phyloP scores from a whole-genome alignment of 2,888 invertebrate species.

The Gari tellinella region DNA sequence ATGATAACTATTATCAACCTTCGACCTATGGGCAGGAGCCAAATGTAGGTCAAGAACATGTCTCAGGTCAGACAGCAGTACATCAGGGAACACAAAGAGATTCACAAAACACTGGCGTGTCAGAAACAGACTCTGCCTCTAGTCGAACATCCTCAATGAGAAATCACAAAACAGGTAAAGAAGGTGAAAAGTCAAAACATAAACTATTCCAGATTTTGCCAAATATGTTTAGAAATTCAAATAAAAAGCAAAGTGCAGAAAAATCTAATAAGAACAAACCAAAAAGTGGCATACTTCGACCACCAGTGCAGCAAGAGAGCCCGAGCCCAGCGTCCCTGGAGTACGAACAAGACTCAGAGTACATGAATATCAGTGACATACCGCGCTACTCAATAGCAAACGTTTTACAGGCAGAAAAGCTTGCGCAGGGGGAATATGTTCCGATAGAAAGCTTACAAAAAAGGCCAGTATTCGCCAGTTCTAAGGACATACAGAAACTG shows the following conservation, averaged over 20 bases:
- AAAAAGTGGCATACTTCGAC: neutral
- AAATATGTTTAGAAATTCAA: conserved; percentile 60
- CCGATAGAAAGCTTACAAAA: conserved; percentile 65
- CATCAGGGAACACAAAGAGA: conserved; percentile 31
- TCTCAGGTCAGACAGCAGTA: too few species aligned
- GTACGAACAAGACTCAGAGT: conserved; percentile 46
- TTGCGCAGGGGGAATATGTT: conserved; percentile 58
- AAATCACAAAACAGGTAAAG: conserved; percentile 39
- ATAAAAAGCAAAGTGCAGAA: conserved; percentile 46
- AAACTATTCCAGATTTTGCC: conserved; percentile 61
- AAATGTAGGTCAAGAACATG: too few species aligned
- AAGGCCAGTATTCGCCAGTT: conserved; percentile 76
- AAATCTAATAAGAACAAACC: conserved; percentile 37
- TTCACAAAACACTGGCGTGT: conserved; percentile 8
- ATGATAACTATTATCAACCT: conserved; percentile 66
- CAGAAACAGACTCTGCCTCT: conserved; percentile 5
- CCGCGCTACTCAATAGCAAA: conserved; percentile 56
- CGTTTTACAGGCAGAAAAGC: conserved; percentile 49
- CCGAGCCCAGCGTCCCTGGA: conserved; percentile 3
- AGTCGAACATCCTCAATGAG: conserved; percentile 25
- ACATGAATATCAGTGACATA: conserved; percentile 53
- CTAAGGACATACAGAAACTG: conserved; percentile 77
- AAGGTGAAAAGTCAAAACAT: conserved; percentile 30
- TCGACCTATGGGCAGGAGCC: conserved; percentile 33
- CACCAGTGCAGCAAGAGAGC: conserved; percentile 17